Base-by-base conservation (phyloP, 2,888 invertebrate genomes). In the Antitype chi region DNA sequence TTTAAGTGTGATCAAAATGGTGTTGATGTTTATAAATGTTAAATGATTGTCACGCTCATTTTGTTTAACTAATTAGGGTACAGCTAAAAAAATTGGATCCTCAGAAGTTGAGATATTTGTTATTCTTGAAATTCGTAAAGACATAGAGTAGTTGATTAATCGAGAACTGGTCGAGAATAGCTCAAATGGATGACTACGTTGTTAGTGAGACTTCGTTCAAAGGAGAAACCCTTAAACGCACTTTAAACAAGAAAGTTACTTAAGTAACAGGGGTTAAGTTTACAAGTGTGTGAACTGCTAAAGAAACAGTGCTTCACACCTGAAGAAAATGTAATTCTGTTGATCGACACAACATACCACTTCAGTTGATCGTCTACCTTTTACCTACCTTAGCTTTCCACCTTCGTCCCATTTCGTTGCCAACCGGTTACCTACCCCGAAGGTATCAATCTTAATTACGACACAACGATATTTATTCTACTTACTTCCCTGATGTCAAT, bases 391-490 rank as follows among this genome's bases (percentile, higher is more conserved):
- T 11, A 17, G 38, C 47, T n/a, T 20, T 20, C 17, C 28, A 32
- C 78, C n/a, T 28, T 38, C 63, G 28, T 49, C 8, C 47, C 25
- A 11, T 47, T 9, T 11, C 2, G 43, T 47, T 47, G 43, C 43
- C 47, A 23, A 28, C 53, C 47, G 3, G 23, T 4, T 70, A 13
- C 43, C 17, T 43, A 38, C 43, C 15, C 28, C 63, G 47, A 67
- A 13, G 70, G 83, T 68, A 89, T 90, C 90, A 90, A 90, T 90
- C 90, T 87, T 90, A 88, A 90, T 89, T 89, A 85, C 83, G 85
- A 72, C 75, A 69, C 83, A 88, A 76, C 86, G 88, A 90, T 91
- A 91, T 90, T 89, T 91, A 71, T 77, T 77, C 55, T 63, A 64
- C 70, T 68, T 77, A 49, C 72, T 74, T 78, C 32, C 67, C 53